phyloP scores from a whole-genome alignment of 2,888 invertebrate species.

The Platynereis dumerilii region DNA sequence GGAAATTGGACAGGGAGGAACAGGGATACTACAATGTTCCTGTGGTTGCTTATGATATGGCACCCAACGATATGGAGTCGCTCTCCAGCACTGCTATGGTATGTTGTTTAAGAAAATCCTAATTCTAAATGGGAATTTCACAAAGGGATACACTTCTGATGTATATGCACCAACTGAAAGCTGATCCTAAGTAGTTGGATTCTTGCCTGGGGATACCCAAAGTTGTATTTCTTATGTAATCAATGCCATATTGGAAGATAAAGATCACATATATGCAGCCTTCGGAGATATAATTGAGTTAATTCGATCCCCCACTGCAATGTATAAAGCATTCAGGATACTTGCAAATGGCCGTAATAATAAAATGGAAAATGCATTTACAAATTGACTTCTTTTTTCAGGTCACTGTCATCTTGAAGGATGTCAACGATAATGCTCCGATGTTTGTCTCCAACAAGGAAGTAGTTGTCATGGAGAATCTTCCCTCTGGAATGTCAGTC shows the following conservation, averaged over 20 bases:
- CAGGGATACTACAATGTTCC: constrained; percentile 62
- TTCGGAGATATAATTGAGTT: too few species aligned
- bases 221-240: too few species aligned
- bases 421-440: constrained; percentile 78
- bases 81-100: constrained; percentile 32
- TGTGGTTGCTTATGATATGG: constrained; percentile 55
- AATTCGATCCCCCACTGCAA: too few species aligned
- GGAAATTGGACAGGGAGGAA: constrained; percentile 81
- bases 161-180: too few species aligned
- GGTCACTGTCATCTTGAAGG: constrained; percentile 32
- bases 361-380: neutral
- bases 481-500: constrained; percentile 79
- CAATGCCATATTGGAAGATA: too few species aligned
- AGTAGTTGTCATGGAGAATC: constrained; percentile 71
- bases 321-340: neutral
- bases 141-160: constrained; percentile 1
- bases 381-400: constrained; percentile 13
- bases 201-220: too few species aligned
- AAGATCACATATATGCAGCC: too few species aligned
- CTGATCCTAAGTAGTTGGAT: too few species aligned
- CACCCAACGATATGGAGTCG: neutral
- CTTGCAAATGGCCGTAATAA: neutral
- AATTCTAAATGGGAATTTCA: neutral
- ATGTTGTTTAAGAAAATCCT: neutral
- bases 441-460: constrained; percentile 81